Evolutionary conservation across 2,888 invertebrate species (phyloP).

Genomic region (Trissonchulus latispiculum): DNA sequence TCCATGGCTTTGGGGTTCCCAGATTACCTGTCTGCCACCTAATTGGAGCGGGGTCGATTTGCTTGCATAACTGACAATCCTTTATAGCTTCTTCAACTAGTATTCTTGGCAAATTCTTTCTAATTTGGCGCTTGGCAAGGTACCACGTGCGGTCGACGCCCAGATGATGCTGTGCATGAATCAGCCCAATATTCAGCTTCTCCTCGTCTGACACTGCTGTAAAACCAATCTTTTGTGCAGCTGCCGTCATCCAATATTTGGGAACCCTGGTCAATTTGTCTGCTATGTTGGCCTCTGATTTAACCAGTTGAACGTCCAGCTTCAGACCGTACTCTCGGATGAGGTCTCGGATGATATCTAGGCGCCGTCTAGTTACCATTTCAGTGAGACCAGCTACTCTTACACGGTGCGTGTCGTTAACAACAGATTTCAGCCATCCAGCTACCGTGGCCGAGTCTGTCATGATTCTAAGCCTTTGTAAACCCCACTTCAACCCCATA

Average conservation of each 20-base stretch:
- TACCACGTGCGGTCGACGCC: neutral
- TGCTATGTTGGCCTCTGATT: too few species aligned
- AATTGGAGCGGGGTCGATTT: too few species aligned
- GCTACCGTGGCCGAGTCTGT: neutral
- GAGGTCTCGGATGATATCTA: neutral
- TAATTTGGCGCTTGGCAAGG: too few species aligned
- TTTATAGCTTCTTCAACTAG: too few species aligned
- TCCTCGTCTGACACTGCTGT: too few species aligned
- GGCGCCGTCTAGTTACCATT: neutral
- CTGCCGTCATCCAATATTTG: neutral
- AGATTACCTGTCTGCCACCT: neutral
- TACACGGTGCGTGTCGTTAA: neutral
- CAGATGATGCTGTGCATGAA: neutral
- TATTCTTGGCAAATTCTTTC: too few species aligned
- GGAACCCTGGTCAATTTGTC: constrained; percentile 4
- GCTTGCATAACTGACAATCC: too few species aligned
- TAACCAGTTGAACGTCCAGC: too few species aligned
- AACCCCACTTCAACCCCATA: neutral
- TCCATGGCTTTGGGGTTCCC: neutral
- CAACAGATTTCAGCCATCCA: neutral
- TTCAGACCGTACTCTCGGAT: neutral
- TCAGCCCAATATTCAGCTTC: too few species aligned
- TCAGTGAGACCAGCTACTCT: neutral
- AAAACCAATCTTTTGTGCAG: too few species aligned
- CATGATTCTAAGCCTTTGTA: neutral